Percentiles rank a stretch among this genome's conserved stretches.
phyloP scores from a whole-genome alignment of 2,888 invertebrate species.

The Platycnemis pennipes region DNA sequence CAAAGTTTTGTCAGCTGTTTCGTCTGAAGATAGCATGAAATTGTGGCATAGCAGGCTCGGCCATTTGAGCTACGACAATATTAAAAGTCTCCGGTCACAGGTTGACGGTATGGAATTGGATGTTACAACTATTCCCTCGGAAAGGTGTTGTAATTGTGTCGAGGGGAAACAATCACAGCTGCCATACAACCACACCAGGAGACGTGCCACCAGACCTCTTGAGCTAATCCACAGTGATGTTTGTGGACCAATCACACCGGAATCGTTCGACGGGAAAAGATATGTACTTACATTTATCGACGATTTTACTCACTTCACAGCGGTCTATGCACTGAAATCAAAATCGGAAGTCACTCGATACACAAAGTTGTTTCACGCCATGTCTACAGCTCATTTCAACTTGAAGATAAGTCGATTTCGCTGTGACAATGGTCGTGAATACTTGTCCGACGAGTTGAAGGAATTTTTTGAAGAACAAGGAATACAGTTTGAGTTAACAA shows the following conservation, averaged over 20 bases:
- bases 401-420: not conserved
- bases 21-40: constrained; percentile 66
- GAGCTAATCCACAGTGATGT: constrained; percentile 73
- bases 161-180: constrained; percentile 72
- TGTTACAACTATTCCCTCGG: constrained; percentile 71
- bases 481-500: not conserved
- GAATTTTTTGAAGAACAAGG: not conserved
- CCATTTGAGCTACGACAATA: constrained; percentile 71
- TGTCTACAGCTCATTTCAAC: not conserved
- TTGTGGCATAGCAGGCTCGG: constrained; percentile 57
- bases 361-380: not conserved
- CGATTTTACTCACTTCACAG: not conserved
- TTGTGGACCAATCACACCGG: constrained; percentile 71
- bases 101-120: no score
- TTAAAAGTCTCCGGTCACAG: no score
- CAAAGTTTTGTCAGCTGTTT: not conserved
- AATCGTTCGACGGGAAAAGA: constrained; percentile 69
- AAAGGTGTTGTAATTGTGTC: constrained; percentile 72
- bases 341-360: not conserved
- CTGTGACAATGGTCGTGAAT: not conserved
- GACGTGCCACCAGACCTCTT: constrained; percentile 72
- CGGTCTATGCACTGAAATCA: not conserved
- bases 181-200: constrained; percentile 70
- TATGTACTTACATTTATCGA: constrained; percentile 72
- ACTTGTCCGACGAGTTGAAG: not conserved